phyloP scores from a whole-genome alignment of 2,888 invertebrate genomes.

The Marronus borbonicus region DNA sequence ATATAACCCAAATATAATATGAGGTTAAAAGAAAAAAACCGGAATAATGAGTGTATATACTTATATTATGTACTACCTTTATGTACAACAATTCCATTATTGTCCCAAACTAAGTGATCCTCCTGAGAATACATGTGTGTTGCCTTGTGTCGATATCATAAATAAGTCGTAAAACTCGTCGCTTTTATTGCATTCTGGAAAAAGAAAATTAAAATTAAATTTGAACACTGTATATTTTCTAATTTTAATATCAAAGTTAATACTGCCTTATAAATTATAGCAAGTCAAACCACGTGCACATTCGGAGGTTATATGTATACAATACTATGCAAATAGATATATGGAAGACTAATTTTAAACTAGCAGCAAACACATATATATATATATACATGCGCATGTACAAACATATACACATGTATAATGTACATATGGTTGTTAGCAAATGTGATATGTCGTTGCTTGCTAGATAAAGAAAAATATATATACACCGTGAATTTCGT shows the following conservation, averaged over 20 bases:
- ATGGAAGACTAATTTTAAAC: not conserved
- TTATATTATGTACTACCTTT: constrained; percentile 36
- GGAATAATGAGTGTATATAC: too few relatives aligned
- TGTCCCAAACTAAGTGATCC: constrained; percentile 48
- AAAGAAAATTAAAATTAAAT: constrained; percentile 27
- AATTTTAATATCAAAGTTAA: not conserved
- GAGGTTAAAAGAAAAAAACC: too few relatives aligned
- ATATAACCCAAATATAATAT: too few relatives aligned
- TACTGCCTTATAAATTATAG: not conserved
- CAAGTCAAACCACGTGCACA: not conserved
- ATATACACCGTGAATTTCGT: too few relatives aligned
- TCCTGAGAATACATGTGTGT: constrained; percentile 49
- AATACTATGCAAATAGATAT: not conserved
- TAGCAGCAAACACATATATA: not conserved
- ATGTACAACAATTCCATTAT: constrained; percentile 49
- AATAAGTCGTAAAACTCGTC: not conserved
- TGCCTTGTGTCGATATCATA: not conserved
- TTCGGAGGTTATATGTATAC: constrained; percentile 1
- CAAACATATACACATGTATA: too few relatives aligned
- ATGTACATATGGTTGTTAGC: too few relatives aligned
- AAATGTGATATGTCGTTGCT: too few relatives aligned
- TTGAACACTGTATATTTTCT: not conserved
- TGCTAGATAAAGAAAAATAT: too few relatives aligned
- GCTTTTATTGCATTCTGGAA: constrained; percentile 46
- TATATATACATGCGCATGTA: not conserved